Evolutionary conservation across 2,113 vertebrate species (phyloP).

Genomic region (Oxyruncus cristatus): DNA sequence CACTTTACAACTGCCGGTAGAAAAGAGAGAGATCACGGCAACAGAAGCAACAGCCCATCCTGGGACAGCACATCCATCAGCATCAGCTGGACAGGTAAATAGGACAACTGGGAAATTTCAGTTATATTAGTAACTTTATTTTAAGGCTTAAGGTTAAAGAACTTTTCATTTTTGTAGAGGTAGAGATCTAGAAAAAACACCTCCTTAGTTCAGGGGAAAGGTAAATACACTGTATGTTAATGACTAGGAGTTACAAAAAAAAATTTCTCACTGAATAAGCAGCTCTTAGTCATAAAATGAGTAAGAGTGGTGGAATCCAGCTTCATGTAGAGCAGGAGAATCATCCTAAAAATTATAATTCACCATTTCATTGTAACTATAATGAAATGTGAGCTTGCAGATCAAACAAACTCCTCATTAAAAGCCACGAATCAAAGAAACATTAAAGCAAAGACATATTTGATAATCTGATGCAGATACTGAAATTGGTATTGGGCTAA

Average conservation of each 20-base stretch:
- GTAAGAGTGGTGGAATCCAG: not conserved
- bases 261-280: not conserved
- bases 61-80: not conserved
- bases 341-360: not conserved
- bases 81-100: not conserved
- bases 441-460: not conserved
- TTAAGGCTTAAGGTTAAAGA: not conserved
- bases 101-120: not conserved
- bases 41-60: not conserved
- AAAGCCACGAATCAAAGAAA: not conserved
- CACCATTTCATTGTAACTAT: not conserved
- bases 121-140: not conserved
- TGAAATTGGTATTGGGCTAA: not conserved
- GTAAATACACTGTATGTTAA: not conserved
- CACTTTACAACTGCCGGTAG: not conserved
- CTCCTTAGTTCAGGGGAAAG: not conserved
- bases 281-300: not conserved
- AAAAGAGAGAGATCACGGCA: not conserved
- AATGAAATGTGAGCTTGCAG: conserved; percentile 5
- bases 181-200: not conserved
- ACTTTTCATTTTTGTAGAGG: not conserved
- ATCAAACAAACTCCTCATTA: conserved; percentile 7
- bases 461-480: not conserved
- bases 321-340: not conserved
- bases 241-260: not conserved